Conservation (phyloP, 2,113 vertebrate genomes). For the Onychorhynchus coronatus region DNA sequence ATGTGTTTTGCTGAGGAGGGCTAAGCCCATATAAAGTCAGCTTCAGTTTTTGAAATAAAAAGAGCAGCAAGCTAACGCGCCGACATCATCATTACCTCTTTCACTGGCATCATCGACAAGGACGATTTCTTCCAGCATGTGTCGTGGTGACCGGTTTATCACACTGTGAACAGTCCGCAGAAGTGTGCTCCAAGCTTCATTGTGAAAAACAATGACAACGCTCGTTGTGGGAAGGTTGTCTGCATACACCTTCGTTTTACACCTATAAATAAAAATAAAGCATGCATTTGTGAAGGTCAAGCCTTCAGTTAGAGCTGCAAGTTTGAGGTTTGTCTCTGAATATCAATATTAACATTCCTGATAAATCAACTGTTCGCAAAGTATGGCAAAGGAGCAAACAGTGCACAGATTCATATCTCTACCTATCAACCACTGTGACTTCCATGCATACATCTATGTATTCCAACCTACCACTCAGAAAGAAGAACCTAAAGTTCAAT, state of each 20-base stretch:
- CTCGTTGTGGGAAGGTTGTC: conserved; percentile 95
- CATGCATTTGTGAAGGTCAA: background rate
- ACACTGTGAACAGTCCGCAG: conserved; percentile 95
- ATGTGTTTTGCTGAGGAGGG: background rate
- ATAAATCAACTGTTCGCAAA: background rate
- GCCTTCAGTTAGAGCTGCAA: background rate
- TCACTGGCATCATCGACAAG: conserved; percentile 97
- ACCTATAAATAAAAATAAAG: conserved; percentile 73
- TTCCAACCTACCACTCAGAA: background rate
- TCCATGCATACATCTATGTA: background rate
- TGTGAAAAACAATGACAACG: conserved; percentile 98
- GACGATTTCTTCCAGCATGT: conserved; percentile 93
- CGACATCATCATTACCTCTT: conserved; percentile 73
- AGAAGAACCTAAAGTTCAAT: background rate
- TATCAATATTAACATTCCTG: background rate
- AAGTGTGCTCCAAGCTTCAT: conserved; percentile 97
- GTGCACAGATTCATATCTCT: background rate
- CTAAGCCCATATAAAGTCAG: background rate
- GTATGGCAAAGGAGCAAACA: background rate
- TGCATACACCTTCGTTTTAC: conserved; percentile 95
- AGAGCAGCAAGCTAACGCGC: background rate
- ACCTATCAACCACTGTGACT: background rate
- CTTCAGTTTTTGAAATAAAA: accelerated
- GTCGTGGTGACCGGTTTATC: conserved; percentile 91
- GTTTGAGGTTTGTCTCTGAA: background rate